Conservation (phyloP, 2,888 invertebrate genomes). For the Platycheirus albimanus region DNA sequence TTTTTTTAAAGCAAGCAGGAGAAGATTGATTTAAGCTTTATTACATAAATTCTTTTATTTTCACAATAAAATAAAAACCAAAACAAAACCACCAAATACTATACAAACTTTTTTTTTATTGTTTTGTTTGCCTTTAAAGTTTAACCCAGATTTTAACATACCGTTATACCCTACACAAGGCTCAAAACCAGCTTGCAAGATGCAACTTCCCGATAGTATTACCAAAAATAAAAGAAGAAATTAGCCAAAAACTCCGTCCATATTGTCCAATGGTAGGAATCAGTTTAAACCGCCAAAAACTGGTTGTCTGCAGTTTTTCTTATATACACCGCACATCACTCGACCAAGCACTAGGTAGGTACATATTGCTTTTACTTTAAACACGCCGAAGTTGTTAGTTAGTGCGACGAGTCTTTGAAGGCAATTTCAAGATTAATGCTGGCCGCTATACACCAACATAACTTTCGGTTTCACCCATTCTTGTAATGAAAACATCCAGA, state of each 20-base stretch:
- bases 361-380: conserved; percentile 23
- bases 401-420: background rate
- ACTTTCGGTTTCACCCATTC: conserved; percentile 22
- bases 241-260: conserved; percentile 51
- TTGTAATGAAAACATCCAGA: conserved; percentile 24
- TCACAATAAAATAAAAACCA: no score
- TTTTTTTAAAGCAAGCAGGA: no score
- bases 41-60: no score
- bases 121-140: background rate
- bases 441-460: background rate
- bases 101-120: background rate
- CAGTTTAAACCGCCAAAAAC: conserved; percentile 53
- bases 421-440: conserved; percentile 60
- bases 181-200: conserved; percentile 25
- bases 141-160: conserved; percentile 16
- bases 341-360: background rate
- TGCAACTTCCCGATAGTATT: conserved; percentile 10
- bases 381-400: background rate
- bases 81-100: no score
- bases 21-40: no score
- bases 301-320: conserved; percentile 45
- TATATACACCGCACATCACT: conserved; percentile 16
- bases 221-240: conserved; percentile 25
- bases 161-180: conserved; percentile 6
- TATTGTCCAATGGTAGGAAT: conserved; percentile 25